Percentiles rank a stretch among this genome's conserved stretches.
These are phyloP conservation scores for Phalacrocorax aristotelis DNA, from an alignment of 2,113 vertebrate species.

Conservation along the genomic window DNA sequence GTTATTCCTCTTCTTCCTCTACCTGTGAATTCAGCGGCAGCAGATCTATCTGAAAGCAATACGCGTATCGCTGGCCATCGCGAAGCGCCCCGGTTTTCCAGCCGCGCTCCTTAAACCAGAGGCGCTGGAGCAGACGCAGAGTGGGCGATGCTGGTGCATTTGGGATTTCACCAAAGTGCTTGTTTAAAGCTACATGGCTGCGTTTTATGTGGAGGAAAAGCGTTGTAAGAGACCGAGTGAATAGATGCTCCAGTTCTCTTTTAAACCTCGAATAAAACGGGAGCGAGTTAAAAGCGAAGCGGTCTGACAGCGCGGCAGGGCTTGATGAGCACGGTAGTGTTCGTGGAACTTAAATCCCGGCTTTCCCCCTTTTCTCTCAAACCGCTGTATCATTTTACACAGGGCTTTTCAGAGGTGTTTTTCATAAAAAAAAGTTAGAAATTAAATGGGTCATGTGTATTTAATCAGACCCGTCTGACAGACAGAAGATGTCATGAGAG, in stretches of 20 bases:
- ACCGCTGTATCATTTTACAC: rapidly evolving
- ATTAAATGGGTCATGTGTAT: background rate
- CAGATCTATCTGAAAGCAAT: rapidly evolving
- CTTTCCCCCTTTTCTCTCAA: background rate
- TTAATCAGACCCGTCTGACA: background rate
- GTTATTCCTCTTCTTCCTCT: rapidly evolving
- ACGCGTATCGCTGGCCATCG: rapidly evolving
- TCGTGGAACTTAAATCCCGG: background rate
- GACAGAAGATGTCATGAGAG: background rate
- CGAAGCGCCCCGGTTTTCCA: rapidly evolving
- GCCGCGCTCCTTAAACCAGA: background rate
- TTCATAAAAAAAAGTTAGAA: background rate
- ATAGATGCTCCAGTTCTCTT: background rate
- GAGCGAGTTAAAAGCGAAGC: background rate
- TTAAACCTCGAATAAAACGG: background rate
- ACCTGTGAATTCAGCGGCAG: rapidly evolving
- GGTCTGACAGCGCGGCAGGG: background rate
- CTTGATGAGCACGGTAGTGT: rapidly evolving
- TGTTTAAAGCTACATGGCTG: background rate
- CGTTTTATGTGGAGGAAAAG: background rate
- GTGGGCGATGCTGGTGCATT: background rate
- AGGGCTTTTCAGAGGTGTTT: background rate
- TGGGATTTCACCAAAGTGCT: background rate
- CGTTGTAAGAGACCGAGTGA: background rate
- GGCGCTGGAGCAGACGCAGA: background rate